phyloP scores from a whole-genome alignment of 2,113 vertebrate species.

The Calypte anna region DNA sequence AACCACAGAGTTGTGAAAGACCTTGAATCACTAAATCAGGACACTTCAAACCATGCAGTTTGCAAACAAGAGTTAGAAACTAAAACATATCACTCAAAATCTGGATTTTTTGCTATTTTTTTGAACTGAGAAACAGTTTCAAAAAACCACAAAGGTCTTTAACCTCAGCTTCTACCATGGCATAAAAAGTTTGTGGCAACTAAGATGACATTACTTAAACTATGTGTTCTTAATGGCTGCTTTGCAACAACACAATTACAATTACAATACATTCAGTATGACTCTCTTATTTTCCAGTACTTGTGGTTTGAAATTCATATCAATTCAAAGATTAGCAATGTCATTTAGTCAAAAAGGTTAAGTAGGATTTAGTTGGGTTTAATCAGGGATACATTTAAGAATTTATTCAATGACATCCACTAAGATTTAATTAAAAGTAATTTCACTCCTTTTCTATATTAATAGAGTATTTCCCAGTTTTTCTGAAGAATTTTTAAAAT shows the following conservation, averaged over 20 bases:
- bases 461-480: too few relatives aligned
- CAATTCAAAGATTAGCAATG: background rate
- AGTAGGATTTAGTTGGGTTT: background rate
- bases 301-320: background rate
- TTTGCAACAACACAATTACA: background rate
- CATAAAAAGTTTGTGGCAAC: background rate
- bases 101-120: background rate
- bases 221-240: background rate
- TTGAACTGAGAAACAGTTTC: background rate
- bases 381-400: background rate
- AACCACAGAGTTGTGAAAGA: conserved; percentile 21
- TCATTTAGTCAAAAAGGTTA: background rate
- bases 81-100: background rate
- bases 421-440: too few relatives aligned
- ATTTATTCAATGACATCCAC: background rate
- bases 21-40: conserved; percentile 20
- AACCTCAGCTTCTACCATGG: background rate
- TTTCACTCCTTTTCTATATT: too few relatives aligned
- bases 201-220: background rate
- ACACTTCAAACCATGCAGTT: background rate
- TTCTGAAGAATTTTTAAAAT: too few relatives aligned
- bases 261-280: background rate
- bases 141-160: background rate
- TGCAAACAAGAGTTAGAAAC: background rate
- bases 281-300: background rate